These are phyloP conservation scores for Danionella cerebrum DNA, from an alignment of 2,113 vertebrate species.

Conservation along the genomic window DNA sequence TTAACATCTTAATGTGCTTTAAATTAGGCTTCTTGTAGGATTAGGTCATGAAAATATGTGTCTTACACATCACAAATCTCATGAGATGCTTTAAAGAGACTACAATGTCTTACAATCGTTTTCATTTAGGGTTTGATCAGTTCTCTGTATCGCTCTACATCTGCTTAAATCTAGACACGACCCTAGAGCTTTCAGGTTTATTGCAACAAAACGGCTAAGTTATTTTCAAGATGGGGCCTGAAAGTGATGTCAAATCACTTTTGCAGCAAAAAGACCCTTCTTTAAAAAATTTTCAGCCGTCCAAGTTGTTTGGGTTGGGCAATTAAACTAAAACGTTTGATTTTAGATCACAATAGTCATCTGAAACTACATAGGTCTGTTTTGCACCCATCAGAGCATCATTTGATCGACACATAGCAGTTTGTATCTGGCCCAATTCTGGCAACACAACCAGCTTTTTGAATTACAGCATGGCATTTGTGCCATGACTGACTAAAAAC, in stretches of 20 bases:
- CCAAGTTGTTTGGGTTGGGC: no score
- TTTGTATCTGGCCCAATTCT: no score
- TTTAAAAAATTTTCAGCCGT: no score
- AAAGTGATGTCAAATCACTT: slow-evolving; percentile 45
- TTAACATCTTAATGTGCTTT: slow-evolving; percentile 3
- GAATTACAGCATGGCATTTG: no score
- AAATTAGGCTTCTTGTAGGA: not conserved
- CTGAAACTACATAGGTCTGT: no score
- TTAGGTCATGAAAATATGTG: not conserved
- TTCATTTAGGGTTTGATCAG: not conserved
- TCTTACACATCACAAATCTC: slow-evolving; percentile 11
- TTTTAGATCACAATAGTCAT: no score
- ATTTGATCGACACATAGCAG: no score
- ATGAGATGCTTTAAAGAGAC: not conserved
- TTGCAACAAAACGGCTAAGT: slow-evolving; percentile 37
- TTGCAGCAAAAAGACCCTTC: no score
- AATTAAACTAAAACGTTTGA: no score
- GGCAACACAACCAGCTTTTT: no score
- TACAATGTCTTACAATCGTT: slow-evolving; percentile 11
- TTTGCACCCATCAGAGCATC: no score
- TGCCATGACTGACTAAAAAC: no score
- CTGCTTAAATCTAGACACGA: slow-evolving; percentile 27
- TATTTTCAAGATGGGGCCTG: slow-evolving; percentile 29
- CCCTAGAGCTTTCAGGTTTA: slow-evolving; percentile 38
- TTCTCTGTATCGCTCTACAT: not conserved